Percentiles rank a stretch among this genome's conserved stretches.
Conservation (phyloP, 37 sponge, comb jelly and placozoan species). For the Aplysina aerophoba region DNA sequence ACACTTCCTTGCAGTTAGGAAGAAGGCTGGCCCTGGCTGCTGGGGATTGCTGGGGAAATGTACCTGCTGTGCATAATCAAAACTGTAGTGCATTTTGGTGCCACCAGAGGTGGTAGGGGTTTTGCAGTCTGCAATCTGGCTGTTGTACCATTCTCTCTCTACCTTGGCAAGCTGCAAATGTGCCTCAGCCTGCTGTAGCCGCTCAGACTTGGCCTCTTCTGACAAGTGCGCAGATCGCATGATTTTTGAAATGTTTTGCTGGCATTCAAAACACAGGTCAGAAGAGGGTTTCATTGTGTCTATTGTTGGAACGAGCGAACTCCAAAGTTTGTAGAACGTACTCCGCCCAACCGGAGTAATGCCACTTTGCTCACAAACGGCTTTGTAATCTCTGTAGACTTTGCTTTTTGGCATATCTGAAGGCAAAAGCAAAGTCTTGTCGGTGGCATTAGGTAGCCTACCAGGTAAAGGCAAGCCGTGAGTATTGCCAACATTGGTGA, state of each 20-base stretch:
- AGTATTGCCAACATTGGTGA: neutral
- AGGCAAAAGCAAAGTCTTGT: neutral
- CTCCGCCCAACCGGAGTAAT: neutral
- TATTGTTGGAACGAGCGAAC: neutral
- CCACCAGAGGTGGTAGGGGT: neutral
- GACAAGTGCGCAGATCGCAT: conserved; percentile 1
- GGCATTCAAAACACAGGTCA: conserved; percentile 11
- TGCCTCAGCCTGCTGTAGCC: conserved; percentile 17
- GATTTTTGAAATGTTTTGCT: neutral
- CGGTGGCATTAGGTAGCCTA: neutral
- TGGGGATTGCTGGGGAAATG: conserved; percentile 45
- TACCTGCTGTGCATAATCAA: conserved; percentile 49
- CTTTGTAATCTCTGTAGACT: neutral
- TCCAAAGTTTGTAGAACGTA: neutral
- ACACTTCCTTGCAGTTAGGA: conserved; percentile 45
- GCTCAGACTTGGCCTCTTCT: conserved; percentile 20
- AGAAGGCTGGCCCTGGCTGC: conserved; percentile 45
- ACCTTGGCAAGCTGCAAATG: conserved; percentile 9
- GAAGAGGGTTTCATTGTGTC: neutral
- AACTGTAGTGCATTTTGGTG: conserved; percentile 7
- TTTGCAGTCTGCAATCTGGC: neutral
- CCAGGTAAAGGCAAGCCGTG: neutral
- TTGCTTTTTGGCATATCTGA: neutral
- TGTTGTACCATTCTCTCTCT: conserved; percentile 1
- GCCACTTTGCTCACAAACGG: neutral